These are phyloP conservation scores for Drosophila triauraria DNA, from an alignment of 1,140 invertebrate genomes.

Conservation along the genomic window DNA sequence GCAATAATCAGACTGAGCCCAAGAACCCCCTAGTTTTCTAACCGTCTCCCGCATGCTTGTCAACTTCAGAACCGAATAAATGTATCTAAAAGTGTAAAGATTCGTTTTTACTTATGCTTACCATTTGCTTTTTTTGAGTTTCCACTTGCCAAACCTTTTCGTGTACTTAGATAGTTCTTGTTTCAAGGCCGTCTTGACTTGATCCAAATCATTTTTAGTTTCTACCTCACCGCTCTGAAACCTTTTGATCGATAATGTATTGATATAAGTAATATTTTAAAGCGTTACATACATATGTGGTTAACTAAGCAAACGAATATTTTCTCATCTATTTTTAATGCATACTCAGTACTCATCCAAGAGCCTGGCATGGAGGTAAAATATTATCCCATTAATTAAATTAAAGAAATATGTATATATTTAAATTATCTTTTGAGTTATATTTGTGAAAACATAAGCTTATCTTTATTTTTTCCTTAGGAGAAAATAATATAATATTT, in stretches of 20 bases:
- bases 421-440: not conserved
- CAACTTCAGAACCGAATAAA: not conserved
- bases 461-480: no score
- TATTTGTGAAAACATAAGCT: no score
- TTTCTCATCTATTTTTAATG: constrained; percentile 73
- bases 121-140: constrained; percentile 3
- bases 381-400: not conserved
- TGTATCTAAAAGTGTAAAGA: constrained; percentile 1
- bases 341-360: constrained; percentile 82
- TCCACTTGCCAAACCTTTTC: constrained; percentile 9
- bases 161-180: constrained; percentile 43
- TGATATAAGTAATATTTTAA: constrained; percentile 16
- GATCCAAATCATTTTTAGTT: constrained; percentile 28
- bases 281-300: constrained; percentile 1
- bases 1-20: constrained; percentile 5
- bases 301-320: constrained; percentile 48
- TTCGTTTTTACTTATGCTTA: constrained; percentile 9
- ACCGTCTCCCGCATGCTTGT: constrained; percentile 31
- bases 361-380: constrained; percentile 84
- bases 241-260: constrained; percentile 39
- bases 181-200: constrained; percentile 44
- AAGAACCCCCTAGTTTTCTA: constrained; percentile 22
- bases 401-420: not conserved
- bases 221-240: constrained; percentile 39
- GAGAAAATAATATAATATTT: no score